Evolutionary conservation across 2,113 vertebrate genomes (phyloP).

Genomic region (Gymnorhina tibicen): DNA sequence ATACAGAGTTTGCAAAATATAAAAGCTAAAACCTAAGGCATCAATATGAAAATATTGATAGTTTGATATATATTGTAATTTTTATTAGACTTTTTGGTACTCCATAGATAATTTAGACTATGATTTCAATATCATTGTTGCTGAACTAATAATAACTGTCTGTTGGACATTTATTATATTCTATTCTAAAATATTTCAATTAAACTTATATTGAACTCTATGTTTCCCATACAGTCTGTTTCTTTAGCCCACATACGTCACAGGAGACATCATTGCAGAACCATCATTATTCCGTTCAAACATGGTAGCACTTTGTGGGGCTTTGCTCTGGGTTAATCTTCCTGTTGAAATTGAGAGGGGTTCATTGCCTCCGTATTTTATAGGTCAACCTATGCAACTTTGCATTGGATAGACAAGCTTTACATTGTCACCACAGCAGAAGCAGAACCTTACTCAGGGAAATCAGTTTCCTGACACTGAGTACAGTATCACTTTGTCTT

Average conservation of each 20-base stretch:
- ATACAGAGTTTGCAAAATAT: no score
- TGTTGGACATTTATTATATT: not conserved
- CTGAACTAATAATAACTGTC: not conserved
- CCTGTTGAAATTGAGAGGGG: not conserved
- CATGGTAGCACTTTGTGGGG: accelerated
- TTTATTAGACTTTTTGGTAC: not conserved
- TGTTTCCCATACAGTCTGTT: not conserved
- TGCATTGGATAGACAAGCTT: not conserved
- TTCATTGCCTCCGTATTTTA: not conserved
- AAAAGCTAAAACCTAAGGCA: no score
- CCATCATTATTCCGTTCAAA: not conserved
- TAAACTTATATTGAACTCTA: not conserved
- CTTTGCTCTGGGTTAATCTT: not conserved
- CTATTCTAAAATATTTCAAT: not conserved
- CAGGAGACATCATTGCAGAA: not conserved
- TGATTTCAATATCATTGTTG: not conserved
- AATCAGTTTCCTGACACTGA: not conserved
- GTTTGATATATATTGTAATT: accelerated
- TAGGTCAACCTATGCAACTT: not conserved
- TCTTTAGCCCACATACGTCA: not conserved
- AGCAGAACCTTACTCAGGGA: not conserved
- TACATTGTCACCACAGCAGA: not conserved
- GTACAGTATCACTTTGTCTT: not conserved
- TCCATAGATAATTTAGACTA: not conserved
- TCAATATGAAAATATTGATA: no score